Percentiles rank a stretch among this genome's conserved stretches.
Evolutionary conservation across 2,797 vertebrate species (phyloP).

Genomic region (Eleutherodactylus coqui): DNA sequence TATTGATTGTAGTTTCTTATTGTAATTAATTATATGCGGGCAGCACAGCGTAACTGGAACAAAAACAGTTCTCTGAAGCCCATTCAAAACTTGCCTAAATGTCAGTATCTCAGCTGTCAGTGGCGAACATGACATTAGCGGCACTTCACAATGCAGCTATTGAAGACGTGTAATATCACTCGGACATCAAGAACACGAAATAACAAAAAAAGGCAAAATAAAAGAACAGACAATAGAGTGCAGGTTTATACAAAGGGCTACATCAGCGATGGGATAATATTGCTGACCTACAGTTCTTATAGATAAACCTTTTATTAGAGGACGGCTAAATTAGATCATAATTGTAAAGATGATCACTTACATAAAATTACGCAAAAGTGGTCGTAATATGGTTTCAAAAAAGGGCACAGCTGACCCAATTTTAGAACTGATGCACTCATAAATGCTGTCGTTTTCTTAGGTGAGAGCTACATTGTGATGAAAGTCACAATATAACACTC

Average conservation of each 20-base stretch:
- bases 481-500: no score
- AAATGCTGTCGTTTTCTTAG: no score
- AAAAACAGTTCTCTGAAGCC: neutral
- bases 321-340: neutral
- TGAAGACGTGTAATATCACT: no score
- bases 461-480: no score
- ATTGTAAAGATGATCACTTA: neutral
- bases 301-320: neutral
- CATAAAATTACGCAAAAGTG: no score
- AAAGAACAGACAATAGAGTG: no score
- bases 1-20: no score
- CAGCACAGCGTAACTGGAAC: neutral
- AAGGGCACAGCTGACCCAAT: no score
- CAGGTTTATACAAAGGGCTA: neutral
- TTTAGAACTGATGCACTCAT: no score
- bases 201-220: no score
- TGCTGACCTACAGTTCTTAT: neutral
- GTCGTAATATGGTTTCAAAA: no score
- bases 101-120: conserved; percentile 22
- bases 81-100: conserved; percentile 20
- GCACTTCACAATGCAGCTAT: neutral
- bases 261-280: neutral
- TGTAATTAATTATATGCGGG: conserved; percentile 24
- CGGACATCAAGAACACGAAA: no score
- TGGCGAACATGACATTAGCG: neutral